Conservation (phyloP, 1,140 invertebrate species). For the Eriosoma lanigerum region DNA sequence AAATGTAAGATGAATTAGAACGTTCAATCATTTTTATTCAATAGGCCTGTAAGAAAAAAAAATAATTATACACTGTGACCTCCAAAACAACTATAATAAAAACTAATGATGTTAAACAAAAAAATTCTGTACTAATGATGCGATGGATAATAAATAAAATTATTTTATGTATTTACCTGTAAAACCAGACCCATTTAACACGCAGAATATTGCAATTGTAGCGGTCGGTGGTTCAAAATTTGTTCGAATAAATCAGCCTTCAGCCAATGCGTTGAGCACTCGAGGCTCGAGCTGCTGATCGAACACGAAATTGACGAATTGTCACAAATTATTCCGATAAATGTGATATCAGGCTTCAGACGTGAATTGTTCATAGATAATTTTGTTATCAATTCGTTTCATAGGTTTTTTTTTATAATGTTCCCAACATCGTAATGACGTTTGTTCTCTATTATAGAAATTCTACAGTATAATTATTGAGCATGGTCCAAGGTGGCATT, state of each 20-base stretch:
- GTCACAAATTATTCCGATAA: constrained; percentile 2
- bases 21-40: constrained; percentile 12
- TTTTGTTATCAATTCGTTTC: constrained; percentile 4
- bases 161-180: not conserved
- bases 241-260: not conserved
- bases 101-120: not conserved
- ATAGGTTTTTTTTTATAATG: not conserved
- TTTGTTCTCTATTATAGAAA: not conserved
- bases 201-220: not conserved
- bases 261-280: too few relatives aligned
- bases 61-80: constrained; percentile 12
- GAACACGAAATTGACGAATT: too few relatives aligned
- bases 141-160: not conserved
- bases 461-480: too few relatives aligned
- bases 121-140: not conserved
- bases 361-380: not conserved
- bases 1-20: not conserved
- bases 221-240: not conserved
- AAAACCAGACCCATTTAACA: constrained; percentile 10
- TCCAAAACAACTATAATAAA: not conserved
- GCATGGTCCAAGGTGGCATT: too few relatives aligned
- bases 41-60: constrained; percentile 33
- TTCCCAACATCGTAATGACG: not conserved
- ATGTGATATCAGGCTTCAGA: too few relatives aligned
- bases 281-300: not conserved